phyloP scores from a whole-genome alignment of 2,113 vertebrate genomes.

The Trichechus manatus region DNA sequence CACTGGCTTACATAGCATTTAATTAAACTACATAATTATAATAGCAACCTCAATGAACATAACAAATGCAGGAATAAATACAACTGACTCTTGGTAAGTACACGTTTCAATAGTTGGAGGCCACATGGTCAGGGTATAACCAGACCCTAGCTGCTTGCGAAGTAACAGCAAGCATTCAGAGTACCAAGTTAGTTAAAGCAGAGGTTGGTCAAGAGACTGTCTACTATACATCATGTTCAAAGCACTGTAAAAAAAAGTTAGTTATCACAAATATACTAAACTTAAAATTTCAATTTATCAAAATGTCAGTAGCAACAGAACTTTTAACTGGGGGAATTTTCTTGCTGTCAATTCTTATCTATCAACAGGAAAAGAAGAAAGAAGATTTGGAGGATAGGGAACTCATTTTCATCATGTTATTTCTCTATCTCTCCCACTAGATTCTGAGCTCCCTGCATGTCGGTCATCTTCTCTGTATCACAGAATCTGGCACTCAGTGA shows the following conservation, averaged over 20 bases:
- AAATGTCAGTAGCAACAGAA: not conserved
- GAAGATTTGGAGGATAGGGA: slow-evolving; percentile 19
- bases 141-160: not conserved
- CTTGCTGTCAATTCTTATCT: slow-evolving; percentile 20
- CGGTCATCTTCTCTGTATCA: not conserved
- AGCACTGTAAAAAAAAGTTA: not conserved
- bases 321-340: not conserved
- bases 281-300: not conserved
- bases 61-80: not conserved
- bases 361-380: slow-evolving; percentile 40
- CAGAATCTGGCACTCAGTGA: not conserved
- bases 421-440: not conserved
- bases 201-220: not conserved
- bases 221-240: not conserved
- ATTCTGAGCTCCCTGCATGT: not conserved
- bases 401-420: not conserved
- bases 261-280: not conserved
- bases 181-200: not conserved
- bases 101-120: not conserved
- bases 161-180: not conserved
- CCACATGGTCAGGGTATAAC: not conserved
- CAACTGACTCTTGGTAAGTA: not conserved
- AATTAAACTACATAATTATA: slow-evolving; percentile 28
- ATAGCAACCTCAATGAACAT: not conserved
- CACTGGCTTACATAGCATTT: not conserved